Conservation (phyloP, 2,797 vertebrate genomes). For the Loris lydekkerianus region DNA sequence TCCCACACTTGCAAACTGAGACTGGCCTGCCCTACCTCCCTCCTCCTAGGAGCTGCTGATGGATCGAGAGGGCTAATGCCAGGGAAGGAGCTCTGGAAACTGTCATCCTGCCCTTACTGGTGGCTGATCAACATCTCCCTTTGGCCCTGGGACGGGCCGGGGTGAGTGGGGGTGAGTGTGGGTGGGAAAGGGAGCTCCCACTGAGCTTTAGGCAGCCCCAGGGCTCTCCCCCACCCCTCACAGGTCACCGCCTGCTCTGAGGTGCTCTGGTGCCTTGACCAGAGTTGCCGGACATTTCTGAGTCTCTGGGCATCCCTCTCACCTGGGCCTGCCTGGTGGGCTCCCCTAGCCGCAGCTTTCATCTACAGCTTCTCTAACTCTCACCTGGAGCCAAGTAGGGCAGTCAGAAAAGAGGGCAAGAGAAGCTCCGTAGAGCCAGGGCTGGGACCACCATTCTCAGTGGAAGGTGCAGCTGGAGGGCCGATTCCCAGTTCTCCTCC, state of each 20-base stretch:
- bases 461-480: neutral
- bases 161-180: neutral
- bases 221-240: neutral
- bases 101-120: neutral
- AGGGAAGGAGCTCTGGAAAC: neutral
- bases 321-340: neutral
- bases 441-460: neutral
- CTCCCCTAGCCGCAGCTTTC: neutral
- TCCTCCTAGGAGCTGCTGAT: neutral
- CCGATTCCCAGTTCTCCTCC: neutral
- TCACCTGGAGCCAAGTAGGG: neutral
- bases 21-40: neutral
- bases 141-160: neutral
- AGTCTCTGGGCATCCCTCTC: neutral
- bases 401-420: neutral
- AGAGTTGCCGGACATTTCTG: neutral
- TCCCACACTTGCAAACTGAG: neutral
- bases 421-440: neutral
- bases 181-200: neutral
- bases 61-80: neutral
- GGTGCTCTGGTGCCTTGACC: neutral
- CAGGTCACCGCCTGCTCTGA: fast-evolving
- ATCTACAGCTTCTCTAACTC: neutral
- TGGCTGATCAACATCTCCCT: neutral
- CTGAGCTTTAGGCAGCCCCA: neutral